These are phyloP conservation scores for Grammatotria lemairii DNA, from an alignment of 2,113 vertebrate species.

Conservation along the genomic window DNA sequence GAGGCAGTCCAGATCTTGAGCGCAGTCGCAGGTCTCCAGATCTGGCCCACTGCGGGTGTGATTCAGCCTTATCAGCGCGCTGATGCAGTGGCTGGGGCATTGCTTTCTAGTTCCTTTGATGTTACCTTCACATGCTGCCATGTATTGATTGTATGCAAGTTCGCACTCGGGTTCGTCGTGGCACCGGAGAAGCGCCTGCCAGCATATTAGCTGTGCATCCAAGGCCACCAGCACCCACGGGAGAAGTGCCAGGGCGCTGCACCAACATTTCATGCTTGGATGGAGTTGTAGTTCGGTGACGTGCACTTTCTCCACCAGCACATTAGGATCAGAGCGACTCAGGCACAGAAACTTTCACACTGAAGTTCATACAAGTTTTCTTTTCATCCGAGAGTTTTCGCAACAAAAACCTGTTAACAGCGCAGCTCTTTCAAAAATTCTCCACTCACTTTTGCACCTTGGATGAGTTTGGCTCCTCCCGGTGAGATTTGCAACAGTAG, in stretches of 20 bases:
- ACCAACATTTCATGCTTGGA: constrained; percentile 64
- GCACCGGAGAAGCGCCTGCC: constrained; percentile 71
- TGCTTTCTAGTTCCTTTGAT: constrained; percentile 53
- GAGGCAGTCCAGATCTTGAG: constrained; percentile 60
- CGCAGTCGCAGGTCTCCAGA: constrained; percentile 75
- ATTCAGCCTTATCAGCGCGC: constrained; percentile 71
- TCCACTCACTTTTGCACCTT: not conserved
- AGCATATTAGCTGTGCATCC: constrained; percentile 67
- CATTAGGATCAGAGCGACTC: constrained; percentile 5
- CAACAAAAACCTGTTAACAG: not conserved
- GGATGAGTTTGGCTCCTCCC: not conserved
- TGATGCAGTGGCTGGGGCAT: constrained; percentile 77
- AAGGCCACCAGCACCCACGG: constrained; percentile 55
- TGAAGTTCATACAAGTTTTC: not conserved
- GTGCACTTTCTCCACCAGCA: constrained; percentile 33
- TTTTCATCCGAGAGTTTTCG: not conserved
- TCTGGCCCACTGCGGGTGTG: constrained; percentile 67
- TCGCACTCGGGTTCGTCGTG: constrained; percentile 72
- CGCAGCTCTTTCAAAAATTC: not conserved
- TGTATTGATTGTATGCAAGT: constrained; percentile 68
- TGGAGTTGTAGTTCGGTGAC: constrained; percentile 28
- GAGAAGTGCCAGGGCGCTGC: constrained; percentile 54
- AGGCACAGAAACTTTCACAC: not conserved
- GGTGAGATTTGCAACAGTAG: not conserved
- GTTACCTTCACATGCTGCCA: constrained; percentile 67